Conservation (phyloP, 2,113 vertebrate species). For the Prionailurus bengalensis region DNA sequence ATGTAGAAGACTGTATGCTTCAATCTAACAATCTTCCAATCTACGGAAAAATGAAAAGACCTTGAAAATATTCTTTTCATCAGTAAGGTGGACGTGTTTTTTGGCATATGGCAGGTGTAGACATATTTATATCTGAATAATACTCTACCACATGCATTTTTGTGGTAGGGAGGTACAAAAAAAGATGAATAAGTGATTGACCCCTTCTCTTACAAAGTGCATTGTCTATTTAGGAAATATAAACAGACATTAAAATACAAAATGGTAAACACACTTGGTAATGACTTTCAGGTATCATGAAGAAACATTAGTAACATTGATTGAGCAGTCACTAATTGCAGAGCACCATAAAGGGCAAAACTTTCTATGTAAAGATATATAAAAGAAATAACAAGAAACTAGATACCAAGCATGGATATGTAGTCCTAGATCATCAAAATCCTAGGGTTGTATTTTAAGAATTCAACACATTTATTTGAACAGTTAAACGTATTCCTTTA, state of each 20-base stretch:
- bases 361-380: background rate
- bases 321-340: background rate
- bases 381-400: background rate
- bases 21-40: background rate
- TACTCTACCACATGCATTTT: background rate
- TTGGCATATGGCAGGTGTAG: background rate
- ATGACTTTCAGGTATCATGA: background rate
- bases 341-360: background rate
- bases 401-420: background rate
- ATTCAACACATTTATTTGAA: background rate
- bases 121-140: background rate
- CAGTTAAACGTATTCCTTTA: background rate
- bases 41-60: background rate
- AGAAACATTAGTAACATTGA: background rate
- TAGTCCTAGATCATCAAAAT: background rate
- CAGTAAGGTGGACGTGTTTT: background rate
- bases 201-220: background rate
- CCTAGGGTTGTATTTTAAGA: background rate
- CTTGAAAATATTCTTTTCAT: background rate
- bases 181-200: background rate
- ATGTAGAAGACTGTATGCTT: background rate
- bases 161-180: background rate
- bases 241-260: conserved; percentile 32
- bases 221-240: background rate
- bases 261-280: background rate